Percentiles rank a stretch among this genome's conserved stretches.
Evolutionary conservation across 2,888 invertebrate species (phyloP).

Genomic region (Drosophila infuscata): DNA sequence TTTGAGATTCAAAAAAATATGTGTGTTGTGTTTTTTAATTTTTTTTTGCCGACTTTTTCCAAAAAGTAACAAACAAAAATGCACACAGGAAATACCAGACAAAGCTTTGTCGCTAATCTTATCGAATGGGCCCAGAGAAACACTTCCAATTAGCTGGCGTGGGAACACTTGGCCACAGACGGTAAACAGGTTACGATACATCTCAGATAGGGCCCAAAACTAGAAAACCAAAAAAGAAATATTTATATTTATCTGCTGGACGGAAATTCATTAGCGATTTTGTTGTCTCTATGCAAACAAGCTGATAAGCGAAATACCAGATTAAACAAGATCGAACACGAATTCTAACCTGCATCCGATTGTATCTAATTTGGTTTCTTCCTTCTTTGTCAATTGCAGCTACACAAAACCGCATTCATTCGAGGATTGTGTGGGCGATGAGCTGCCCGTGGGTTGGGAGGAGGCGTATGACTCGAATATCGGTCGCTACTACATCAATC

Average conservation of each 20-base stretch:
- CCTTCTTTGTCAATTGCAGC: slow-evolving; percentile 87
- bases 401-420: slow-evolving; percentile 98
- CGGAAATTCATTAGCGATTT: slow-evolving; percentile 74
- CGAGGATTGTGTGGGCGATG: slow-evolving; percentile 99
- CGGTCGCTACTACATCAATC: slow-evolving; percentile 98
- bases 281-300: slow-evolving; percentile 66
- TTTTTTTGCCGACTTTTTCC: slow-evolving; percentile 60
- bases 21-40: slow-evolving; percentile 34
- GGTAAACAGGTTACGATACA: slow-evolving; percentile 65
- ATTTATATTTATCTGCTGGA: slow-evolving; percentile 43
- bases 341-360: slow-evolving; percentile 18
- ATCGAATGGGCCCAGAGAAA: slow-evolving; percentile 71
- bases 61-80: slow-evolving; percentile 54
- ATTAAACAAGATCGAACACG: slow-evolving; percentile 21
- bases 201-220: slow-evolving; percentile 49
- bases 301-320: slow-evolving; percentile 39
- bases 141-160: slow-evolving; percentile 72
- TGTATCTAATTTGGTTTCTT: slow-evolving; percentile 5
- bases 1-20: slow-evolving; percentile 65
- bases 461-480: slow-evolving; percentile 97
- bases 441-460: slow-evolving; percentile 98
- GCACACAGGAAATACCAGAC: slow-evolving; percentile 78
- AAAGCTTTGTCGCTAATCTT: slow-evolving; percentile 77
- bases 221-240: slow-evolving; percentile 7
- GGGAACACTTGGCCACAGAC: slow-evolving; percentile 63